phyloP scores from a whole-genome alignment of 2,113 vertebrate genomes.

The Kryptolebias marmoratus region DNA sequence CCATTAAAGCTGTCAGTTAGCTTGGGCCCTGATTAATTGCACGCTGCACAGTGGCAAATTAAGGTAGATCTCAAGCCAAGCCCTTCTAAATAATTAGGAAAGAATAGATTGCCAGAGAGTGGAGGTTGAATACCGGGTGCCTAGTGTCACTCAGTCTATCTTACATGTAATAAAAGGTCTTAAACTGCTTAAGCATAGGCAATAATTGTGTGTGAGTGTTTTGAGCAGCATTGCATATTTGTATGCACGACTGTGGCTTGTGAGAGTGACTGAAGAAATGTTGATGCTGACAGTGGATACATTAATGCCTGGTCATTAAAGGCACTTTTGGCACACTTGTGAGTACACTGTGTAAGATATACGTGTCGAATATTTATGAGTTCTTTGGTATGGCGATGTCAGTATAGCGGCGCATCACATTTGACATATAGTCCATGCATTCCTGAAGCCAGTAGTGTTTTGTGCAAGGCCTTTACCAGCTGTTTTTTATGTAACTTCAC shows the following conservation, averaged over 20 bases:
- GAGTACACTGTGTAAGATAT: background rate
- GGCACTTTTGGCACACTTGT: slow-evolving; percentile 4
- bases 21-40: slow-evolving; percentile 76
- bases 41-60: slow-evolving; percentile 70
- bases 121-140: slow-evolving; percentile 44
- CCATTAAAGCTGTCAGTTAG: slow-evolving; percentile 77
- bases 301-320: slow-evolving; percentile 23
- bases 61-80: slow-evolving; percentile 67
- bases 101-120: slow-evolving; percentile 70
- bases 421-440: slow-evolving; percentile 7
- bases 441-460: slow-evolving; percentile 3
- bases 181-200: slow-evolving; percentile 33
- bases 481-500: slow-evolving; percentile 15
- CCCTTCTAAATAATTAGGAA: slow-evolving; percentile 73
- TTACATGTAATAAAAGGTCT: slow-evolving; percentile 59
- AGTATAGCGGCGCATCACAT: slow-evolving; percentile 21
- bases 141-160: slow-evolving; percentile 32
- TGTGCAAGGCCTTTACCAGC: slow-evolving; percentile 5
- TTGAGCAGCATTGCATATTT: slow-evolving; percentile 7
- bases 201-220: slow-evolving; percentile 28
- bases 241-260: slow-evolving; percentile 30
- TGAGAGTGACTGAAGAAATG: slow-evolving; percentile 25
- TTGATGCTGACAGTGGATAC: slow-evolving; percentile 24
- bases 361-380: background rate
- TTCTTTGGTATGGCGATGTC: background rate